Base-by-base conservation (phyloP, 2,113 vertebrate species). In the Dicrurus megarhynchus region DNA sequence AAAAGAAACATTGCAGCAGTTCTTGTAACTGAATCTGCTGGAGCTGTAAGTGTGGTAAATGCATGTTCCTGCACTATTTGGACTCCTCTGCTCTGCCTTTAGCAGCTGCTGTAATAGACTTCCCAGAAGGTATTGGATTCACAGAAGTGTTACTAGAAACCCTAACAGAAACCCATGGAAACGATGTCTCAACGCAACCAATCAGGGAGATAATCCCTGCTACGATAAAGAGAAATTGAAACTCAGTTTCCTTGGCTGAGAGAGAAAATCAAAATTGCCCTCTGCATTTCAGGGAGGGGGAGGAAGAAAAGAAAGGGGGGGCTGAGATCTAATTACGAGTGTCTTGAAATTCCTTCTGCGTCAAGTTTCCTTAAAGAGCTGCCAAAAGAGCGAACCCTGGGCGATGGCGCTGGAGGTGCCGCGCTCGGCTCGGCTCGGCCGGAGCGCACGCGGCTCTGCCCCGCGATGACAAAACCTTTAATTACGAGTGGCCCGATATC, bases 301-400 rank as follows among this genome's bases (percentile, higher is more conserved):
- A 18, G 32, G 35, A 56, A 60, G 13, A 63, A 69, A 79, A 50
- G 28, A 11, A 75, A 27, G 22, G 53, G 24, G 8, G n/a, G n/a
- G 32, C 15, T 9, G 53, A 80, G 95, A 92, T 97, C 96, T 97
- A 96, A 98, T 97, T 98, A 97, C 94, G 69, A 95, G 91, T 95
- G 75, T 85, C 97, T 97, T 84, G 84, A 96, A 97, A 97, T 97
- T 97, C 96, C 85, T 97, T 67, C 90, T 87, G 95, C 93, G 42
- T 37, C 73, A 84, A 95, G 92, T 97, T 98, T 95, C 97, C 93
- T 98, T 97, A 68, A 95, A 96, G 97, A 96, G 96, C 95, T 92
- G 97, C 97, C 98, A 98, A 93, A 77, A 94, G 90, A 93, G 75
- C 76, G 0, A 84, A 95, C 52, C 77, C 96, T 92, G 61, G 93